Conservation (phyloP, 2,113 vertebrate species). For the Muntiacus muntjak region DNA sequence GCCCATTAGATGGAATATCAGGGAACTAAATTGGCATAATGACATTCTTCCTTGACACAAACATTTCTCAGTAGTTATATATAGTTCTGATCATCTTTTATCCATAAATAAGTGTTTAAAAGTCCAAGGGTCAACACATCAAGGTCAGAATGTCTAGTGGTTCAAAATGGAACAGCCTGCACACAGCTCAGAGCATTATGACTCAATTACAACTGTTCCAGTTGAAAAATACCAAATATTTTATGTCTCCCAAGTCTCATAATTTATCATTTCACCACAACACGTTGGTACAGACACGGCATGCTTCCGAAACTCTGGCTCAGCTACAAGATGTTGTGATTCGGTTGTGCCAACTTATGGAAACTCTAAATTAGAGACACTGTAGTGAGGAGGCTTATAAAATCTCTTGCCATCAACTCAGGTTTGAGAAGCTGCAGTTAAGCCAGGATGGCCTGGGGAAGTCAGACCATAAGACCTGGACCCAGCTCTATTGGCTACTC, state of each 20-base stretch:
- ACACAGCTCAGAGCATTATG: background rate
- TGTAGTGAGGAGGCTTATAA: background rate
- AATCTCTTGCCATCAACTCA: background rate
- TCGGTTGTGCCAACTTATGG: background rate
- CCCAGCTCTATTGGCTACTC: background rate
- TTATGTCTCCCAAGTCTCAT: background rate
- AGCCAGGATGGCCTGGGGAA: background rate
- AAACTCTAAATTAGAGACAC: background rate
- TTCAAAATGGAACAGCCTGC: background rate
- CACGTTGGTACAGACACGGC: background rate
- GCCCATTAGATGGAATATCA: background rate
- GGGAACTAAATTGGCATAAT: background rate
- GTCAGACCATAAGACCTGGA: background rate
- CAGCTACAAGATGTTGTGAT: background rate
- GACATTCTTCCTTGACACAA: background rate
- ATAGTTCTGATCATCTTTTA: background rate
- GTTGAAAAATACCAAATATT: background rate
- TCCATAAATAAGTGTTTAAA: background rate
- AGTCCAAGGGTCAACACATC: background rate
- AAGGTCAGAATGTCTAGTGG: background rate
- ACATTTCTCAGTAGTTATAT: background rate
- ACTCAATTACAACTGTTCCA: background rate
- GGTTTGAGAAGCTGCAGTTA: background rate
- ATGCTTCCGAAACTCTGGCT: background rate
- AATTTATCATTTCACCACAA: background rate